Conservation (phyloP, 2,888 invertebrate genomes). For the Steinernema hermaphroditum region DNA sequence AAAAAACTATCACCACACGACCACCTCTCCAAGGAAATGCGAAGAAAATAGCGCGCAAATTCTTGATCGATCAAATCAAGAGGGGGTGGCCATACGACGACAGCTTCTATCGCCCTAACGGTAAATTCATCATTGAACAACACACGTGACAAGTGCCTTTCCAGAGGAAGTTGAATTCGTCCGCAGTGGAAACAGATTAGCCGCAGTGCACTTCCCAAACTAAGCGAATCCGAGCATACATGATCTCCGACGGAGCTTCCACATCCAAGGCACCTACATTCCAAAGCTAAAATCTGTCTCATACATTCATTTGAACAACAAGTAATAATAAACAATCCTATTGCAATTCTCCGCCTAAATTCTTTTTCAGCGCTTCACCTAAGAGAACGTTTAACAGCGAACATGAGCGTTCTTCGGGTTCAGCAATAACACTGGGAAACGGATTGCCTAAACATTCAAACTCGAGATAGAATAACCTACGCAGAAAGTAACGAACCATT, state of each 20-base stretch:
- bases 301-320: conserved; percentile 15
- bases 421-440: conserved; percentile 34
- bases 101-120: conserved; percentile 55
- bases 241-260: neutral
- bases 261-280: neutral
- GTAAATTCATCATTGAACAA: neutral
- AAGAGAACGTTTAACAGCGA: conserved; percentile 32
- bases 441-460: conserved; percentile 40
- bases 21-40: neutral
- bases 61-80: conserved; percentile 59
- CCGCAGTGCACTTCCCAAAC: conserved; percentile 43
- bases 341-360: neutral
- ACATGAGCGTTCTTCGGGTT: conserved; percentile 22
- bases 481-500: conserved; percentile 44
- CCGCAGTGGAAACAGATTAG: conserved; percentile 34
- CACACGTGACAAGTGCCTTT: neutral
- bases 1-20: conserved; percentile 32
- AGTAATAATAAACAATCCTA: conserved; percentile 26
- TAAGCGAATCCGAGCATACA: neutral
- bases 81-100: conserved; percentile 66
- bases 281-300: conserved; percentile 5
- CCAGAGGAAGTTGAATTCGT: conserved; percentile 38
- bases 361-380: neutral
- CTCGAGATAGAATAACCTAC: neutral
- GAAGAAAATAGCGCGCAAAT: conserved; percentile 54